Conservation (phyloP, 2,888 invertebrate genomes). For the Melieria omissa region DNA sequence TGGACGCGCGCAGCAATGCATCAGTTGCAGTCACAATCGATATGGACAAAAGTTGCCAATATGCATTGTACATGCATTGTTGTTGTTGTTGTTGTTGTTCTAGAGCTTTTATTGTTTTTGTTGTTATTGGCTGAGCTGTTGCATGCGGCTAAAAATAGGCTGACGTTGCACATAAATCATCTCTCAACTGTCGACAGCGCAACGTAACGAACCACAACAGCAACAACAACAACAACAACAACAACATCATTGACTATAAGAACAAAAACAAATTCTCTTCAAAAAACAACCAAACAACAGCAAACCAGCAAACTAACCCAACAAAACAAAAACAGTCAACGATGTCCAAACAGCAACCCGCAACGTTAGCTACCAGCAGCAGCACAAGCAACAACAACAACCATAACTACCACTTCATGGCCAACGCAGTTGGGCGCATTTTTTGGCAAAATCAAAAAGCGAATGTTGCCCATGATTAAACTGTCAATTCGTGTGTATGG, state of each 20-base stretch:
- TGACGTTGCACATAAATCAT: constrained; percentile 31
- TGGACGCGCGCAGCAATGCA: constrained; percentile 20
- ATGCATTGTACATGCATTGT: neutral
- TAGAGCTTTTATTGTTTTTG: constrained; percentile 5
- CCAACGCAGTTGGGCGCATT: neutral
- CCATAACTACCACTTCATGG: neutral
- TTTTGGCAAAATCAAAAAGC: neutral
- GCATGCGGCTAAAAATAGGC: constrained; percentile 19
- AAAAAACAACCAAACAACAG: neutral
- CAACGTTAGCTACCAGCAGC: neutral
- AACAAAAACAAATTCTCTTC: neutral
- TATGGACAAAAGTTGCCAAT: constrained; percentile 38
- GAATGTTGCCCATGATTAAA: constrained; percentile 13
- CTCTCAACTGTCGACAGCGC: constrained; percentile 16
- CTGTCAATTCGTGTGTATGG: constrained; percentile 8
- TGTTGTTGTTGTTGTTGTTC: constrained; percentile 17
- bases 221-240: constrained; percentile 5
- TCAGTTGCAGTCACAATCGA: constrained; percentile 30
- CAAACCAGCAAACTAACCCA: neutral
- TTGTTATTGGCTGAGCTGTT: too few species aligned
- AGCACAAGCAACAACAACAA: neutral
- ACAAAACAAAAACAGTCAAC: neutral
- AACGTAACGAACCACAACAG: neutral
- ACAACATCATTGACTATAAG: neutral
- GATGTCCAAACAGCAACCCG: neutral